A percentile compares a stretch with the other conserved stretches of the same genome.
Evolutionary conservation across 2,113 vertebrate species (phyloP).

Genomic region (Malurus alboscapulatus): DNA sequence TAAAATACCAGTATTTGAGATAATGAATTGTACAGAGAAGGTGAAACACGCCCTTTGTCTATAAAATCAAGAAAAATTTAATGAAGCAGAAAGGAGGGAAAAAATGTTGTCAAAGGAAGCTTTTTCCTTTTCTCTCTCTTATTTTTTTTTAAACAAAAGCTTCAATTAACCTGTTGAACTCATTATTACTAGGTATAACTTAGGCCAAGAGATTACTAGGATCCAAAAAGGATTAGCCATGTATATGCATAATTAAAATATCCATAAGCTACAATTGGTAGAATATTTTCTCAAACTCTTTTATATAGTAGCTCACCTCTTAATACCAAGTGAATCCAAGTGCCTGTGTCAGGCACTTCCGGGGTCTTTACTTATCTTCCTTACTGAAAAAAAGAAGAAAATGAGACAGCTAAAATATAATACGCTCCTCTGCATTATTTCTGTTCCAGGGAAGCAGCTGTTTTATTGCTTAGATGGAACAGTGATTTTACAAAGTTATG

Average conservation of each 20-base stretch:
- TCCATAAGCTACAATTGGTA: not conserved
- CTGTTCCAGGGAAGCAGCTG: not conserved
- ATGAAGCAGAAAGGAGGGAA: not conserved
- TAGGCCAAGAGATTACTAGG: not conserved
- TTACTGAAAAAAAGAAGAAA: not conserved
- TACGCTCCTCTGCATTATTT: not conserved
- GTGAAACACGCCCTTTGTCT: not conserved
- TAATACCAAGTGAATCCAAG: not conserved
- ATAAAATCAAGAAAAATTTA: not conserved
- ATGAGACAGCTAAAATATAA: not conserved
- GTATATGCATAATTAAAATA: not conserved
- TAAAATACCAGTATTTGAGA: not conserved
- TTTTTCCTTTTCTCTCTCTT: not conserved
- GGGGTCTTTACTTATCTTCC: not conserved
- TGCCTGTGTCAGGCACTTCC: not conserved
- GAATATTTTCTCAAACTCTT: not conserved
- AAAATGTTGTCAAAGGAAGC: not conserved
- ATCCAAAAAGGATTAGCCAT: not conserved
- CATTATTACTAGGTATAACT: not conserved
- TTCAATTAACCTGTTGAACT: slow-evolving; percentile 14
- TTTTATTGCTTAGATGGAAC: not conserved
- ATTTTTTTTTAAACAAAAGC: not conserved
- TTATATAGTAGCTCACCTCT: not conserved
- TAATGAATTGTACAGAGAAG: not conserved
- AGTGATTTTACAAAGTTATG: not conserved